Conservation (phyloP, 2,113 vertebrate genomes). For the Hyaena hyaena region DNA sequence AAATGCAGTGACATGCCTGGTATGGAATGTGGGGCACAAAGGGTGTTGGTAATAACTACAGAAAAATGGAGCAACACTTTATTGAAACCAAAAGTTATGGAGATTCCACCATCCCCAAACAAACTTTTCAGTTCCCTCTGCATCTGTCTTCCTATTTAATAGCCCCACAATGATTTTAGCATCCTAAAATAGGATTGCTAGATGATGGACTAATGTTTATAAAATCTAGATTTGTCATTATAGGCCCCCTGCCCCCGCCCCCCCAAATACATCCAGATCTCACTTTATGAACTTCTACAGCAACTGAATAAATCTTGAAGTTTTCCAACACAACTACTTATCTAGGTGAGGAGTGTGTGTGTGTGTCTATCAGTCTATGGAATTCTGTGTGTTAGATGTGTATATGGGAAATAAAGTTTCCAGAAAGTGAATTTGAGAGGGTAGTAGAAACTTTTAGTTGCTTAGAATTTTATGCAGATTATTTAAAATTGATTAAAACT, state of each 20-base stretch:
- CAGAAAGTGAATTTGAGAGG: background rate
- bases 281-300: background rate
- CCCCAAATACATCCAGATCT: background rate
- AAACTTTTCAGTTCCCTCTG: background rate
- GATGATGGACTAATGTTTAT: background rate
- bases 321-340: slow-evolving; percentile 2
- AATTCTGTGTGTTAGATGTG: background rate
- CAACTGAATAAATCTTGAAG: background rate
- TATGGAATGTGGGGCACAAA: background rate
- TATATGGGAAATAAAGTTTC: background rate
- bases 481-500: slow-evolving; percentile 12
- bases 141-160: background rate
- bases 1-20: background rate
- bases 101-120: background rate
- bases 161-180: background rate
- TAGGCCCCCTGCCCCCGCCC: background rate
- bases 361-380: background rate
- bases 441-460: background rate
- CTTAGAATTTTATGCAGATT: background rate
- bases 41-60: background rate
- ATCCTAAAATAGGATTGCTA: background rate
- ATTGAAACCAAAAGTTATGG: background rate
- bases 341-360: background rate
- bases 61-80: background rate
- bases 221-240: background rate